A percentile compares a stretch with the other conserved stretches of the same genome.
phyloP scores from a whole-genome alignment of 2,888 invertebrate genomes.

The Volucella zonaria region DNA sequence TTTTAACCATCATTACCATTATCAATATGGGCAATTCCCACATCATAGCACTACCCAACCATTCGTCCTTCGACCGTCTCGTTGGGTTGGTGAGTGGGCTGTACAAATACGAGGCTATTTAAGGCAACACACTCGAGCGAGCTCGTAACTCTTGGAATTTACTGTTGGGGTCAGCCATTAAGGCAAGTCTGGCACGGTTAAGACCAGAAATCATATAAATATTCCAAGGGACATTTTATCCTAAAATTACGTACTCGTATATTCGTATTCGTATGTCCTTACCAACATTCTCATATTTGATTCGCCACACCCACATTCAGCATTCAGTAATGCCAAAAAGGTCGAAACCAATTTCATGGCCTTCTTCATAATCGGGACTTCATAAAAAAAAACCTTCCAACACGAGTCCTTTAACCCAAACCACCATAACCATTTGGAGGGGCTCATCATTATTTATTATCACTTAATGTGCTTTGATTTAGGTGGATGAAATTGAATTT shows the following conservation, averaged over 20 bases:
- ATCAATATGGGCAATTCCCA: constrained; percentile 51
- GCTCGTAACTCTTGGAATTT: constrained; percentile 42
- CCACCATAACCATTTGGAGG: neutral
- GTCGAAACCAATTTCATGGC: constrained; percentile 50
- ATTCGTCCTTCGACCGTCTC: constrained; percentile 8
- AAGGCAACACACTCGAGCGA: too few relatives aligned
- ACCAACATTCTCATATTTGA: neutral
- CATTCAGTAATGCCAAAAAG: constrained; percentile 44
- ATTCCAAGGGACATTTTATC: constrained; percentile 58
- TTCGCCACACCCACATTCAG: constrained; percentile 8
- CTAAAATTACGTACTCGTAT: constrained; percentile 4
- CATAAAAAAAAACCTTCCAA: constrained; percentile 3
- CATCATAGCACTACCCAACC: constrained; percentile 53
- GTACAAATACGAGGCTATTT: too few relatives aligned
- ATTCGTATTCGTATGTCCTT: neutral
- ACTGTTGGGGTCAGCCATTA: constrained; percentile 56
- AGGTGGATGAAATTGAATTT: constrained; percentile 40
- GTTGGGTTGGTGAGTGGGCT: too few relatives aligned
- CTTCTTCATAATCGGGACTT: neutral
- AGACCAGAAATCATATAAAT: constrained; percentile 33
- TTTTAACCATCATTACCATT: constrained; percentile 21
- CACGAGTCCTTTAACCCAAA: too few relatives aligned
- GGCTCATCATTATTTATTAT: constrained; percentile 52
- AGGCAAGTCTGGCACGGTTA: constrained; percentile 15
- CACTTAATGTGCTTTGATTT: constrained; percentile 58